These are phyloP conservation scores for Pygoscelis antarcticus DNA, from an alignment of 2,113 vertebrate species.

Conservation along the genomic window DNA sequence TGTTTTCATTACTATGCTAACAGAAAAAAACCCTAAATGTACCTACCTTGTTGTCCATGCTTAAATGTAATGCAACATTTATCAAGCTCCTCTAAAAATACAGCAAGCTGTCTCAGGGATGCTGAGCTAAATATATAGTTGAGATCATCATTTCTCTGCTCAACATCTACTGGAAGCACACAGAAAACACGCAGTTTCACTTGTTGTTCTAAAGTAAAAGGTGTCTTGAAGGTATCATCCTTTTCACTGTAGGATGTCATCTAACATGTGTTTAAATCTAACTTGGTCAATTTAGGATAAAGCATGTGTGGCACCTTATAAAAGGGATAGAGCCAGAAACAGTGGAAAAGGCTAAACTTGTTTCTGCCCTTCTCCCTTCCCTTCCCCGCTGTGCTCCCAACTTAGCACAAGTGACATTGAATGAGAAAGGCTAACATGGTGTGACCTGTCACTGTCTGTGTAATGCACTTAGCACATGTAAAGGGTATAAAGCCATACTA, in stretches of 20 bases:
- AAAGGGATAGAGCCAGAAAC: not conserved
- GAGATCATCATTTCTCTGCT: conserved; percentile 38
- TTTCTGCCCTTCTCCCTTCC: not conserved
- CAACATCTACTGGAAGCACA: not conserved
- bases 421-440: not conserved
- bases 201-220: not conserved
- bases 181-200: not conserved
- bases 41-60: not conserved
- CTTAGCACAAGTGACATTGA: not conserved
- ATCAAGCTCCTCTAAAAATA: conserved; percentile 61
- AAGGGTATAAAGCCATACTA: not conserved
- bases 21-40: not conserved
- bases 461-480: fast-evolving
- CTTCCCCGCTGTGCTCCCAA: not conserved
- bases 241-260: not conserved
- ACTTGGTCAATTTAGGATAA: not conserved
- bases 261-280: not conserved
- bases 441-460: not conserved
- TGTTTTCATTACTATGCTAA: not conserved
- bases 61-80: conserved; percentile 55
- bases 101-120: conserved; percentile 37
- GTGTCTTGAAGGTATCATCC: not conserved
- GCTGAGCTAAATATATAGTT: conserved; percentile 56
- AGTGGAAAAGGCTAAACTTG: not conserved
- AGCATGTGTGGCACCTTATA: not conserved